These are phyloP conservation scores for Melipona beecheii DNA, from an alignment of 2,888 invertebrate genomes.

Conservation along the genomic window DNA sequence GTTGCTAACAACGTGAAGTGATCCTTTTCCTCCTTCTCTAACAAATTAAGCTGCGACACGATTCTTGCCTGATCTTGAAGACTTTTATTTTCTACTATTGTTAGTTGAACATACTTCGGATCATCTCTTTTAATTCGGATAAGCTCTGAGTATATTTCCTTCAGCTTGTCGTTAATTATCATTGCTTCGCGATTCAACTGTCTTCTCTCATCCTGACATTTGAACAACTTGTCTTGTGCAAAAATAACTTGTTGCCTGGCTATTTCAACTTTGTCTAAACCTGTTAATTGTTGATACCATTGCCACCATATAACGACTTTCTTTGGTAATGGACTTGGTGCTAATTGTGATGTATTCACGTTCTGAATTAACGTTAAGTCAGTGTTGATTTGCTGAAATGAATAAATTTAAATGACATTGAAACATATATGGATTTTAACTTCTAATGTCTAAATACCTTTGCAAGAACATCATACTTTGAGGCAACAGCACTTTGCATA, in stretches of 20 bases:
- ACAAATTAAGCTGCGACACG: slow-evolving; percentile 68
- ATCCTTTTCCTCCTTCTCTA: slow-evolving; percentile 80
- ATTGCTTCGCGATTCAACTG: slow-evolving; percentile 69
- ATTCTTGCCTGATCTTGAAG: slow-evolving; percentile 79
- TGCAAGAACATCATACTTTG: slow-evolving; percentile 76
- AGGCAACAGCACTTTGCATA: slow-evolving; percentile 72
- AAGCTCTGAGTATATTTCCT: slow-evolving; percentile 79
- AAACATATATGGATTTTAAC: background rate
- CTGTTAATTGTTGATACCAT: slow-evolving; percentile 81
- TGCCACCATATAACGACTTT: slow-evolving; percentile 77
- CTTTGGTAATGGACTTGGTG: slow-evolving; percentile 75
- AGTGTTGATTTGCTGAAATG: slow-evolving; percentile 72
- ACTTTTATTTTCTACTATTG: slow-evolving; percentile 79
- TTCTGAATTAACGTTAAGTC: slow-evolving; percentile 76
- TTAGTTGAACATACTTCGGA: slow-evolving; percentile 80
- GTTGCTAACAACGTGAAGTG: slow-evolving; percentile 80
- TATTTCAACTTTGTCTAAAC: slow-evolving; percentile 78
- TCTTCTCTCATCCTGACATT: slow-evolving; percentile 78
- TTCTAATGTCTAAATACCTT: slow-evolving; percentile 70
- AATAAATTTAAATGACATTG: background rate
- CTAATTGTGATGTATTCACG: slow-evolving; percentile 63
- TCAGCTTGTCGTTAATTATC: slow-evolving; percentile 75
- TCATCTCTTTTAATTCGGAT: slow-evolving; percentile 80
- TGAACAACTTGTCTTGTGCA: slow-evolving; percentile 79
- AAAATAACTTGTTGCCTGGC: slow-evolving; percentile 76